Base-by-base conservation (phyloP, 2,797 vertebrate species). In the Novumbra hubbsi region DNA sequence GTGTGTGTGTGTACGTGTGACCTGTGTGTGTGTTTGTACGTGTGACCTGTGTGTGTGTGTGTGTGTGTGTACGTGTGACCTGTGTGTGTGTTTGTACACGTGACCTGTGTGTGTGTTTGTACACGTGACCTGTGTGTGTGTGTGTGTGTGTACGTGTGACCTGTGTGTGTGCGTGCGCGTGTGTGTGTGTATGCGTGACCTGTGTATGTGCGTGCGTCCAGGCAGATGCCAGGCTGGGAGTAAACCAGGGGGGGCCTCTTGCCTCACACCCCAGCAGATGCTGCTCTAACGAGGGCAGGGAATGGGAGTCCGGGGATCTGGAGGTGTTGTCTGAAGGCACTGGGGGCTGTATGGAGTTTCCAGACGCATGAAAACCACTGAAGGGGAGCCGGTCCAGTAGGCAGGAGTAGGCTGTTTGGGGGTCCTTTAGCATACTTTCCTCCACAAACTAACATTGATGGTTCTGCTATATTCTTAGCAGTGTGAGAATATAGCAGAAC, bases 241-340 rank as follows among this genome's bases (percentile, higher is more conserved):
- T 80, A 74, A 68, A 32, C n/a, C 17, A 24, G 34, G 34, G 69
- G 17, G 24, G 49, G 48, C 71, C 73, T 83, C 78, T 82, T 82
- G 78, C 81, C 81, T 89, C 86, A 88, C 87, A 84, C 83, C 84
- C 82, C 81, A 88, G 90, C 90, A 93, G 89, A 92, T 92, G 90
- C 85, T 83, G 72, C 75, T 89, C 89, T 90, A 89, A 87, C 77
- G 76, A 88, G 83, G 73, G 81, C 80, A 60, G 55, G 55, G 24
- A 27, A 60, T 60, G 82, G 84, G 87, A 87, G 73, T 16, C 28
- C 28, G 41, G 38, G 63, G 63, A 64, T 32, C 30, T 4, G 30
- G 28, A 30, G 28, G 2, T 17, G 15, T 65, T 65, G 63, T 65
- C 63, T 7, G 16, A 30, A 17, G 63, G 17, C 63, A 65, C 24